Percentiles rank a stretch among this genome's conserved stretches.
Evolutionary conservation across 92 coral and sea anemone genomes (phyloP).

Genomic region (Porites lobata): DNA sequence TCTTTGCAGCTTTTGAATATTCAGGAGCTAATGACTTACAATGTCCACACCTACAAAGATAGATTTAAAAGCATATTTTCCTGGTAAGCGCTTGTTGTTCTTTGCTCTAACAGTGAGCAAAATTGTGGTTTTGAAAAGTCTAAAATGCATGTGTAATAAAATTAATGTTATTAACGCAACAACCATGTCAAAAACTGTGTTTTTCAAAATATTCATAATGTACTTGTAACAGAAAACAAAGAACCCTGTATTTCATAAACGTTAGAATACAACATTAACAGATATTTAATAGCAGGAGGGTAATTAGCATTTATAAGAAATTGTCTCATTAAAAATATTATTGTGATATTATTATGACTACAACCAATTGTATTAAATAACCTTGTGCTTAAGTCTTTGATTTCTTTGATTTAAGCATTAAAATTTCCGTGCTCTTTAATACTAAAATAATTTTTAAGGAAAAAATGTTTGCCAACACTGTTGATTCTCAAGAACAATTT

Average conservation of each 20-base stretch:
- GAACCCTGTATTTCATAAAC: no score
- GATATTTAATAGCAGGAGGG: no score
- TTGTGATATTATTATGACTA: neutral
- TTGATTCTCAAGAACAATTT: neutral
- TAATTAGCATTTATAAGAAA: no score
- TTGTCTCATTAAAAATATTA: no score
- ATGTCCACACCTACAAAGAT: conserved; percentile 92
- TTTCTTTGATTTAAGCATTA: neutral
- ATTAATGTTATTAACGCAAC: no score
- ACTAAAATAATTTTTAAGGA: neutral
- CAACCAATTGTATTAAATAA: neutral
- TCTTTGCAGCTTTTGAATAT: conserved; percentile 96
- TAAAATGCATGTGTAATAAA: no score
- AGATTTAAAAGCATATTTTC: neutral
- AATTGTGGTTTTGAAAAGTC: no score
- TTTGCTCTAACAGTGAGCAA: no score
- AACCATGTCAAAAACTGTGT: no score
- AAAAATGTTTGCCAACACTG: neutral
- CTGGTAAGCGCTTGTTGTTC: neutral
- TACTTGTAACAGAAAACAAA: no score
- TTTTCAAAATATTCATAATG: no score
- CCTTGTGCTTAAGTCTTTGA: neutral
- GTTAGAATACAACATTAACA: no score
- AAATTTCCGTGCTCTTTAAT: neutral
- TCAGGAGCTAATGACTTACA: conserved; percentile 94